phyloP scores from a whole-genome alignment of 2,113 vertebrate species.

The Antechinus flavipes region DNA sequence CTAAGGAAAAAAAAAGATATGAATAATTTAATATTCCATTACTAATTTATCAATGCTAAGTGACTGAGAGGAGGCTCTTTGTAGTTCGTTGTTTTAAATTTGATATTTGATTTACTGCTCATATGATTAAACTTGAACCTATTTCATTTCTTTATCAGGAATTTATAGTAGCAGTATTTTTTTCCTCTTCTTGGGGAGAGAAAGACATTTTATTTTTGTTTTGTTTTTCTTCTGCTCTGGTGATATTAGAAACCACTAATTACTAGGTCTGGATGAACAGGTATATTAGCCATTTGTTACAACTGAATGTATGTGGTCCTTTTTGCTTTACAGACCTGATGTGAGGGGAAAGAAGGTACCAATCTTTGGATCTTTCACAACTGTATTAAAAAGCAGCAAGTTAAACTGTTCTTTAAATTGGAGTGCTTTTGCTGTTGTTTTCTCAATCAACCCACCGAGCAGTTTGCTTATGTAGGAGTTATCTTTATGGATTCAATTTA shows the following conservation, averaged over 20 bases:
- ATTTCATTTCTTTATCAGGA: conserved; percentile 82
- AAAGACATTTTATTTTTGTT: conserved; percentile 16
- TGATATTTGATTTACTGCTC: conserved; percentile 87
- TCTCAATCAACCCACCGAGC: conserved; percentile 25
- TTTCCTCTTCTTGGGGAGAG: conserved; percentile 61
- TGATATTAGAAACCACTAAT: conserved; percentile 69
- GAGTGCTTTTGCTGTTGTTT: conserved; percentile 46
- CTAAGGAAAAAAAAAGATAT: conserved; percentile 84
- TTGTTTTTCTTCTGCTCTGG: conserved; percentile 66
- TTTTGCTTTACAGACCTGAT: conserved; percentile 57
- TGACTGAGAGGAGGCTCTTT: conserved; percentile 86
- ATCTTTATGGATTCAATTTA: conserved; percentile 5
- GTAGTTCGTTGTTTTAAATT: conserved; percentile 89
- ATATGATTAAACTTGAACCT: conserved; percentile 83
- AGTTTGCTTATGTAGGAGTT: not conserved
- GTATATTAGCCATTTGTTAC: conserved; percentile 78
- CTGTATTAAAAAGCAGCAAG: conserved; percentile 38
- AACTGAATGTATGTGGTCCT: conserved; percentile 54
- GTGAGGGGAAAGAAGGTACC: conserved; percentile 67
- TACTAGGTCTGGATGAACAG: conserved; percentile 71
- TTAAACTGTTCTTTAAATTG: conserved; percentile 59
- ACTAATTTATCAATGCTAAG: conserved; percentile 91
- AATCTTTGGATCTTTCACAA: conserved; percentile 54
- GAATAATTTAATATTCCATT: conserved; percentile 91
- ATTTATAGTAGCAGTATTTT: conserved; percentile 74